Base-by-base conservation (phyloP, 2,888 invertebrate species). In the Agrilus cyanescens region DNA sequence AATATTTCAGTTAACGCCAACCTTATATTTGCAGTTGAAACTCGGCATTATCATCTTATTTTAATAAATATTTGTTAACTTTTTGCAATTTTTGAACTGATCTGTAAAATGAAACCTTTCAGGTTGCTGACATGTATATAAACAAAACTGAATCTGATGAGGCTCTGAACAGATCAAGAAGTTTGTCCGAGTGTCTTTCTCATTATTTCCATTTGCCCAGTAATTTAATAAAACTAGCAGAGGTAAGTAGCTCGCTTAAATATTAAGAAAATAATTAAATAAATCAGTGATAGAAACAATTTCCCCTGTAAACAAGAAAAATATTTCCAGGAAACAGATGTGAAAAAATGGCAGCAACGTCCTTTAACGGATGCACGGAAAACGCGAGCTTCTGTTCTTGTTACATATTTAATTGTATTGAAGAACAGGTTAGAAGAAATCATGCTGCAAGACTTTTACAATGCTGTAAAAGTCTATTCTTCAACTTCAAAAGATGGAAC, bases 371-470 rank as follows among this genome's bases (percentile, higher is more conserved):
- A 48, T 7, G 35, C 40, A 6, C 33, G 30, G 7, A 48, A 50
- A 38, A 40, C 42, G 7, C 44, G 42, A 34, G 46, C 52, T 2
- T 38, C 55, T 1, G 44, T 42, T 34, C 37, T 51, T n/a, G 51
- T 33, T 7, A 46, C 43, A 5, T 53, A 52, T 43, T 43, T 55
- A 35, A 49, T 54, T 16, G 42, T 46, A 1, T 32, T 55, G 12
- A 53, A 54, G 38, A 51, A 52, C 36, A 48, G 48, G 35, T 44
- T 50, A 29, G 50, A 54, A 37, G 33, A 43, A 12, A 25, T 49
- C n/a, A 37, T 55, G 43, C 38, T 55, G 3, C 42, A 51, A 43
- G 43, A 51, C 18, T 55, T 44, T 50, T 45, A 50, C 25, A 36
- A 47, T 18, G 38, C 40, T 4, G 49, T 53, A 4, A 15, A 45